Conservation (phyloP, 2,888 invertebrate species). For the Agriotes lineatus region DNA sequence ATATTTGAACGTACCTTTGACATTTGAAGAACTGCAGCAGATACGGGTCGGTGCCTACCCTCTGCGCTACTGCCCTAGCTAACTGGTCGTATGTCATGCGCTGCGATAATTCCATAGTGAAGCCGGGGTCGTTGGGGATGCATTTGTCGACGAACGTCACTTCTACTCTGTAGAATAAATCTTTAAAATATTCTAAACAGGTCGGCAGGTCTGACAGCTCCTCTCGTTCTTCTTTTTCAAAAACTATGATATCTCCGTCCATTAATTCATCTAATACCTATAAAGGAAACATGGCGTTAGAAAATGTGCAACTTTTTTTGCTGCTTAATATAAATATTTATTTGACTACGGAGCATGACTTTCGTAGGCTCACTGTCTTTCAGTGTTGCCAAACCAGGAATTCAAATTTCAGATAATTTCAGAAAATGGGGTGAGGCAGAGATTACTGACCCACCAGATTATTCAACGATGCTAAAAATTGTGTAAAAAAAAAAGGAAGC, state of each 20-base stretch:
- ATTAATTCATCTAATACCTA: conserved; percentile 90
- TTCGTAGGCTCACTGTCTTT: no score
- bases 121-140: conserved; percentile 91
- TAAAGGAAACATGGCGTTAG: conserved; percentile 50
- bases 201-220: conserved; percentile 88
- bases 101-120: conserved; percentile 92
- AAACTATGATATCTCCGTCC: conserved; percentile 98
- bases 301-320: not conserved
- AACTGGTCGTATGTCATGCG: conserved; percentile 96
- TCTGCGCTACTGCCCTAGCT: conserved; percentile 91
- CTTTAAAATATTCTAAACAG: conserved; percentile 94
- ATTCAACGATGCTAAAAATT: no score
- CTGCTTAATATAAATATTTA: no score
- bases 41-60: conserved; percentile 93
- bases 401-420: no score
- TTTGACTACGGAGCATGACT: no score
- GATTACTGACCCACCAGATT: no score
- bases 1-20: conserved; percentile 84
- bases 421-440: no score
- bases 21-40: conserved; percentile 97
- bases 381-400: no score
- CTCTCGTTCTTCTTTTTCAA: conserved; percentile 90
- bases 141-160: conserved; percentile 97
- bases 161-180: conserved; percentile 88
- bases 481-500: no score